Percentiles rank a stretch among this genome's conserved stretches.
Conservation (phyloP, 2,113 vertebrate species). For the Amblyopsis rosae region DNA sequence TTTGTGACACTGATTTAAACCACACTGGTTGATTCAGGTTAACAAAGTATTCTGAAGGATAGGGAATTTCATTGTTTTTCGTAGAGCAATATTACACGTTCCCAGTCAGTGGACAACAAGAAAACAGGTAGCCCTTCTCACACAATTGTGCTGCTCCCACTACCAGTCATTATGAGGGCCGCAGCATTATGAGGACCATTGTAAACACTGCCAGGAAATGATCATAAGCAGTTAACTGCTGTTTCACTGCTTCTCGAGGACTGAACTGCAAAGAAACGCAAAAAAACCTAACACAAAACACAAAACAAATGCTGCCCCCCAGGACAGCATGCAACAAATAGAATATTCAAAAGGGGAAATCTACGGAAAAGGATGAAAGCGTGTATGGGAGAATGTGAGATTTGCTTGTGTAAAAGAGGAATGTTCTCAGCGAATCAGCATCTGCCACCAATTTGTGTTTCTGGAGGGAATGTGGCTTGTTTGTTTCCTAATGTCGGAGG, state of each 20-base stretch:
- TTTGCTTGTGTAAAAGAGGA: slow-evolving; percentile 53
- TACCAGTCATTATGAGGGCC: slow-evolving; percentile 60
- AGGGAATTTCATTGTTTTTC: too few species aligned
- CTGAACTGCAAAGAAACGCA: slow-evolving; percentile 36
- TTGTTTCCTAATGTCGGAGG: slow-evolving; percentile 41
- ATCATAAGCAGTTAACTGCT: slow-evolving; percentile 54
- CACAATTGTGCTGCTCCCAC: slow-evolving; percentile 40
- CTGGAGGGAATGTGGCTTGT: slow-evolving; percentile 48
- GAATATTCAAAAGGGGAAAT: slow-evolving; percentile 60
- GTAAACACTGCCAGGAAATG: slow-evolving; percentile 49
- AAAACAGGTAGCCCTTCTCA: neutral
- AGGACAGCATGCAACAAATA: slow-evolving; percentile 53
- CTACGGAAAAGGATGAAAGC: slow-evolving; percentile 47
- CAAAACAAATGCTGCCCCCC: slow-evolving; percentile 49
- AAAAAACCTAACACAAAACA: slow-evolving; percentile 28
- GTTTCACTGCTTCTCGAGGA: slow-evolving; percentile 50
- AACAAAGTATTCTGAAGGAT: neutral
- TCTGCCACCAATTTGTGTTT: slow-evolving; percentile 63
- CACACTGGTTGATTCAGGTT: too few species aligned
- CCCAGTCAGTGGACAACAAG: neutral
- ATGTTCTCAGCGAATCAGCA: slow-evolving; percentile 58
- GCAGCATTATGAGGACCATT: slow-evolving; percentile 59
- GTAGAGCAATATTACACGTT: slow-evolving; percentile 13
- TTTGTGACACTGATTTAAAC: too few species aligned
- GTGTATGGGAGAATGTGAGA: slow-evolving; percentile 58